These are phyloP conservation scores for Chrysolina americana DNA, from an alignment of 2,888 invertebrate species.

Conservation along the genomic window DNA sequence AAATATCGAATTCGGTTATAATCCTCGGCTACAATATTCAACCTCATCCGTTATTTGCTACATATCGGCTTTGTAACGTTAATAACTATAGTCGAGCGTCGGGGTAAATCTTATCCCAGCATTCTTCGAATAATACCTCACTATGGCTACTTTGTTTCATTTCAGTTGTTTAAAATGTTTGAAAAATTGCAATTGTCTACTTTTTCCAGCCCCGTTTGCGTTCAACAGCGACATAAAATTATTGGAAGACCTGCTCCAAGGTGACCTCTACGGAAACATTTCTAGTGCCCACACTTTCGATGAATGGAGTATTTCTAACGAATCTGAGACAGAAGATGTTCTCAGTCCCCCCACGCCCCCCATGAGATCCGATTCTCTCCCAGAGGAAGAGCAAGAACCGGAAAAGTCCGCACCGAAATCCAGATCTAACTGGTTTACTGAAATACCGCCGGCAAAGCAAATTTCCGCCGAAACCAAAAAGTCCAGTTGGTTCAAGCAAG, in stretches of 20 bases:
- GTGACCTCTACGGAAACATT: conserved; percentile 78
- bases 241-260: conserved; percentile 78
- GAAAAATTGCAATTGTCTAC: background rate
- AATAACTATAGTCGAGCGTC: too few species aligned
- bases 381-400: conserved; percentile 68
- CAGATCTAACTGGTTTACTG: conserved; percentile 62
- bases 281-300: conserved; percentile 69
- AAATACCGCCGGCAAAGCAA: conserved; percentile 35
- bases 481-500: conserved; percentile 66
- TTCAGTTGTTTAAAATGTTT: too few species aligned
- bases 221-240: conserved; percentile 63
- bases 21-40: too few species aligned
- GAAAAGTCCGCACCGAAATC: conserved; percentile 52
- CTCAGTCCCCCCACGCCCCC: conserved; percentile 74
- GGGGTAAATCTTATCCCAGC: too few species aligned
- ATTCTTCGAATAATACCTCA: background rate
- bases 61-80: too few species aligned
- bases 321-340: conserved; percentile 70
- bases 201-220: conserved; percentile 30
- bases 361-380: conserved; percentile 77
- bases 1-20: too few species aligned
- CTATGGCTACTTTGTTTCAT: too few species aligned
- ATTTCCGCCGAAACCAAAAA: conserved; percentile 60
- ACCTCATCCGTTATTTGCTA: too few species aligned
- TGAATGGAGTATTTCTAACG: conserved; percentile 69